Base-by-base conservation (phyloP, 2,888 invertebrate genomes). In the Meandrusa payeni region DNA sequence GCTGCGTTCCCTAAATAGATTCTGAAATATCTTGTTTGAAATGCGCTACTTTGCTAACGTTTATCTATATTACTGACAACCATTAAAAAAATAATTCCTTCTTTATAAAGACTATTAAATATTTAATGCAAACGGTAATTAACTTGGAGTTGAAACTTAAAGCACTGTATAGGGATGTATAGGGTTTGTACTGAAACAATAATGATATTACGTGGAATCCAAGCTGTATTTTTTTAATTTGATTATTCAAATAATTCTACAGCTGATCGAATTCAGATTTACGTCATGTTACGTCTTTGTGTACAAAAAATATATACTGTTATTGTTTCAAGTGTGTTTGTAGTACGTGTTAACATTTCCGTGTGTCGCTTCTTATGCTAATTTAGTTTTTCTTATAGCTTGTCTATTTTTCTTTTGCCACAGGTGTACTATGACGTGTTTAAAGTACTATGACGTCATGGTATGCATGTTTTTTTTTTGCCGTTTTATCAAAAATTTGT, bases 331-430 rank as follows among this genome's bases (percentile, higher is more conserved):
- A 31, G 12, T 39, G 48, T 52, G 54, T 54, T n/a, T 48, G 48
- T 46, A 48, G 46, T 24, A 33, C 45, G 47, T 63, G 64, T 64
- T 69, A 70, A 69, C 64, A 58, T 59, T 64, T 65, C 62, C 57
- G 80, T 75, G 78, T 81, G 76, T 54, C 56, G 81, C 80, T 80
- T 79, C 27, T 55, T 56, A 62, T 67, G 64, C 50, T 68, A 69
- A 58, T 51, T 49, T 47, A 41, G 47, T 49, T 26, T 40, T 38
- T 26, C 20, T 46, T 49, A 34, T 54, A 55, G 57, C 54, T 57
- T 56, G n/a, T n/a, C 27, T 46, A 50, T 52, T 56, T 58, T 55
- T 64, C 61, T 59, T 52, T 51, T 50, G 58, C 55, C 37, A 33
- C 32, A 24, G 41, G 28, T 20, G 10, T 38, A 40, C 26, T 31